Conservation (phyloP, 2,888 invertebrate species). For the Scaptomyza cyrtandrae region DNA sequence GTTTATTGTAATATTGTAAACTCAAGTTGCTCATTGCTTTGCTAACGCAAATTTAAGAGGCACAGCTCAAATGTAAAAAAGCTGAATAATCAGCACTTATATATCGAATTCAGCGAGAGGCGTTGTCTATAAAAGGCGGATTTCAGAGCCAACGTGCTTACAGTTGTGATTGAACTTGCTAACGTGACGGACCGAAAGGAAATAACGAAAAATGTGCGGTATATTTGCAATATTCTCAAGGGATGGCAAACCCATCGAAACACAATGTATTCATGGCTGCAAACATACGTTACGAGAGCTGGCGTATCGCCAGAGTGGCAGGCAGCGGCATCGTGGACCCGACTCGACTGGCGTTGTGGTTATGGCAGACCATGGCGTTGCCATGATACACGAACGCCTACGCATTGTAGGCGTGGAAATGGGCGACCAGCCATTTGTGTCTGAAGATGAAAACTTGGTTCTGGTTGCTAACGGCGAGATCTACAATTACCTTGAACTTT, state of each 20-base stretch:
- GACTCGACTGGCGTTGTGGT: constrained; percentile 82
- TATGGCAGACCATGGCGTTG: constrained; percentile 79
- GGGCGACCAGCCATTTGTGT: constrained; percentile 83
- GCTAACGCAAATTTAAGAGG: background rate
- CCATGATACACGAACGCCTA: constrained; percentile 82
- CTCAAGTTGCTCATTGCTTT: background rate
- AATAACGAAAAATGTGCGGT: constrained; percentile 79
- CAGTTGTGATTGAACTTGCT: constrained; percentile 33
- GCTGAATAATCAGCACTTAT: background rate
- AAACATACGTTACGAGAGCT: constrained; percentile 79
- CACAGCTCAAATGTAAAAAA: background rate
- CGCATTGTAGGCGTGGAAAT: constrained; percentile 81
- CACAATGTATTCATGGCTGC: constrained; percentile 66
- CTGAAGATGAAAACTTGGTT: constrained; percentile 75
- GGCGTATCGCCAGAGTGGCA: constrained; percentile 82
- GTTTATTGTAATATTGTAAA: background rate
- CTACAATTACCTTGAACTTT: constrained; percentile 83
- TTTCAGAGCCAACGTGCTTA: background rate
- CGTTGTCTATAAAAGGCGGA: constrained; percentile 22
- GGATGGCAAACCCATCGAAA: constrained; percentile 70
- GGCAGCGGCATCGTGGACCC: constrained; percentile 83
- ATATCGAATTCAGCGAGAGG: background rate
- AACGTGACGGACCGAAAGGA: background rate
- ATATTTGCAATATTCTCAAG: constrained; percentile 84
- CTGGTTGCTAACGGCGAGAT: constrained; percentile 84